Evolutionary conservation across 2,888 invertebrate species (phyloP), one percentile per base, ranked within the genome.

Genomic region (Parnassius orleans): DNA sequence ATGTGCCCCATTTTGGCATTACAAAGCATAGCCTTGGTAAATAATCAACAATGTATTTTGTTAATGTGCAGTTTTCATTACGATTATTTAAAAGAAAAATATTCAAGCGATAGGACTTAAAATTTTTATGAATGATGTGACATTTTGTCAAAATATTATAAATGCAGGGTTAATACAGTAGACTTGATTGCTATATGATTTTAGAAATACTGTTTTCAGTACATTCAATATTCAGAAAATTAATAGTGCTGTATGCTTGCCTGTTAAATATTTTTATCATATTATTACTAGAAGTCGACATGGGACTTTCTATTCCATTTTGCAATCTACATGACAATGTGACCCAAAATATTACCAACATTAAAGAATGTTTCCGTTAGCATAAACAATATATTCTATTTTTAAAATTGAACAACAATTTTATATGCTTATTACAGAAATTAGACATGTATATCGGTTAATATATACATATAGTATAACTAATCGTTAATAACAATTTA

Each of bases 141-240:
- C 42, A 53, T 42, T 33, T 43, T 53, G 43, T 55, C 42, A 51
- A 55, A n/a, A 53, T n/a, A 53, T 62, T 57, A 15, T 62, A 24
- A 46, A 58, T 57, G 62, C 62, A 62, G 62, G 62, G 57, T 62
- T 53, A 10, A 43, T 50, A 57, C 44, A 33, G 53, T 62, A 53
- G 57, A 54, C 43, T 54, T 53, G 62, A 50, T 15, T 47, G 50
- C 46, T 58, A 53, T 46, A n/a, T 14, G 11, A 14, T 50, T 19
- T 1, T 48, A 14, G 14, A 14, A 48, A 10, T 48, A 7, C 14
- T 14, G n/a, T 48, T 9, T 48, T 14, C 9, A 48, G 14, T 12
- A 46, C 46, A 11, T 46, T 46, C 46, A 46, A n/a, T 12, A 12
- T 46, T 7, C 12, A 7, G 5, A 46, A n/a, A 33, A 5, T 33